phyloP scores from a whole-genome alignment of 2,113 vertebrate genomes.

The Noctilio leporinus region DNA sequence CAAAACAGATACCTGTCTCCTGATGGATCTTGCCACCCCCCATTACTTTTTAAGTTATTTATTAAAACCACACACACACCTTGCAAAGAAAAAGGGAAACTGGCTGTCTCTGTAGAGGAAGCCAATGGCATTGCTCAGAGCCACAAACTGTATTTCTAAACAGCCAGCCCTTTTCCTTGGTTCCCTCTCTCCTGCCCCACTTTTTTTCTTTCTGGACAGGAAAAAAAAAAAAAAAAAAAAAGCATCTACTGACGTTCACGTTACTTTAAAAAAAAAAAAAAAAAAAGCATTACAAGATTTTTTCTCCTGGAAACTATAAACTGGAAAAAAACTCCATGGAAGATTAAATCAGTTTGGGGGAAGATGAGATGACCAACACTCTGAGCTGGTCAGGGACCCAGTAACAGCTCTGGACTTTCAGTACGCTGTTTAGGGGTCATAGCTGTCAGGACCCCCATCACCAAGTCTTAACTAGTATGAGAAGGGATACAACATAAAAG shows the following conservation, averaged over 20 bases:
- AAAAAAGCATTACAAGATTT: neutral
- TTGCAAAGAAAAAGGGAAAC: slow-evolving; percentile 66
- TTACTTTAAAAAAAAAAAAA: neutral
- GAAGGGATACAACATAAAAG: neutral
- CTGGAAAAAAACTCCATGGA: neutral
- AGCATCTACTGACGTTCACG: neutral
- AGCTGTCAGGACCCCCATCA: neutral
- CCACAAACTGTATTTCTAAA: slow-evolving; percentile 71
- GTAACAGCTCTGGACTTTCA: neutral
- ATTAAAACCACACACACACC: slow-evolving; percentile 66
- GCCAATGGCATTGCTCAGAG: slow-evolving; percentile 48
- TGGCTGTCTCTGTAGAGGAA: slow-evolving; percentile 65
- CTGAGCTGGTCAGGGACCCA: neutral
- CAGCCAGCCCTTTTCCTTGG: slow-evolving; percentile 41
- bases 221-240: slow-evolving; percentile 3
- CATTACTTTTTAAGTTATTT: slow-evolving; percentile 46
- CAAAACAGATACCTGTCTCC: slow-evolving; percentile 64
- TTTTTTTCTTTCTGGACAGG: neutral
- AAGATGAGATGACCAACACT: neutral
- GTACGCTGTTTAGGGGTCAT: neutral
- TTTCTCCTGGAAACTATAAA: slow-evolving; percentile 49
- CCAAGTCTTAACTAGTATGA: neutral
- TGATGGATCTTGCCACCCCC: neutral
- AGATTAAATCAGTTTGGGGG: neutral
- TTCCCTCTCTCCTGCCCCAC: slow-evolving; percentile 47